These are phyloP conservation scores for Daubentonia madagascariensis DNA, from an alignment of 2,113 vertebrate genomes.

Conservation along the genomic window DNA sequence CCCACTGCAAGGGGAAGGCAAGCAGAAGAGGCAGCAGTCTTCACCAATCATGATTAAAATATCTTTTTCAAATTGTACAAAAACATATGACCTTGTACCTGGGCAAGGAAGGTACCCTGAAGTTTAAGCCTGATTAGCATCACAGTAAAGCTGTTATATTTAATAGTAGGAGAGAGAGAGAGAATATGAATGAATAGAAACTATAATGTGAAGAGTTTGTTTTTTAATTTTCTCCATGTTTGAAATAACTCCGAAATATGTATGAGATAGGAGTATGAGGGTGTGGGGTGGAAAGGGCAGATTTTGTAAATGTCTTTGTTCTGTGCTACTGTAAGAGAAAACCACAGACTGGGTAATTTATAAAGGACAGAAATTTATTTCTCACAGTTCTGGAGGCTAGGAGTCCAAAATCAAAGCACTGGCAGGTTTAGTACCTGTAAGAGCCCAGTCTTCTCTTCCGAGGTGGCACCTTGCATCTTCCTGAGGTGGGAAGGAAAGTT, in stretches of 20 bases:
- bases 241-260: background rate
- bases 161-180: background rate
- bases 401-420: background rate
- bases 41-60: background rate
- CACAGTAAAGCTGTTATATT: background rate
- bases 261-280: background rate
- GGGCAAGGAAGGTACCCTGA: background rate
- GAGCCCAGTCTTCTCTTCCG: background rate
- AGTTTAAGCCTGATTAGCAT: background rate
- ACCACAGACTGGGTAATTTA: background rate
- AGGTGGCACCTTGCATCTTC: background rate
- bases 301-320: background rate
- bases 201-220: background rate
- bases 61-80: background rate
- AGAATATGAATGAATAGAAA: background rate
- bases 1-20: background rate
- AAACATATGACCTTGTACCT: background rate
- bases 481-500: background rate
- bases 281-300: background rate
- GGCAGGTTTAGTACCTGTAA: background rate
- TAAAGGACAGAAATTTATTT: background rate
- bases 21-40: background rate
- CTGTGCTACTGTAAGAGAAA: background rate
- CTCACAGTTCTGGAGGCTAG: background rate
- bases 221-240: background rate